Evolutionary conservation across 2,888 invertebrate genomes (phyloP), one percentile per base, ranked within the genome.

Genomic region (Orgyia antiqua): DNA sequence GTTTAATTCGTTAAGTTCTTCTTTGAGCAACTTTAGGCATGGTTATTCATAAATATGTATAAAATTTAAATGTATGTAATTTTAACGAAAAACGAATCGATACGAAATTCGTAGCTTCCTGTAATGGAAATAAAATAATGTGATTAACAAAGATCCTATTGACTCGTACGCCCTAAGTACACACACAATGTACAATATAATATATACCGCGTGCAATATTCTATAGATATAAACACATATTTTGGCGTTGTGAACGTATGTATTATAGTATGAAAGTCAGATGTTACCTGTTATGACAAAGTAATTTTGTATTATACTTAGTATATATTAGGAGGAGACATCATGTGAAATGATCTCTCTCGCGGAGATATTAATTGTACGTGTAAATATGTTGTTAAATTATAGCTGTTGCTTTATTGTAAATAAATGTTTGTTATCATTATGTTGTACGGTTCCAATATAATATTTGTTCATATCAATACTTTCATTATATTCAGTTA

Each of bases 271-370:
- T 80, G 76, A 70, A 84, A 84, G 84, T 86, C 84, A 83, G 77
- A 84, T 86, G 86, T 86, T 86, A 86, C 86, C 86, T 84, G 84
- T 86, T 84, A 82, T 82, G 80, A 80, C 78, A 80, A 84, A 83
- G 72, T 82, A 75, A 79, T 75, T 73, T 15, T 83, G 82, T 83
- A 79, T 74, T 75, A 74, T 80, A 15, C 6, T 15, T 15, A 82
- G 68, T 68, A 71, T 67, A 4, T 4, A 69, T 60, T 59, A 58
- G 56, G 58, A 49, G 38, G 53, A 63, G 58, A 58, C 58, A 65
- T 60, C 60, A 66, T 63, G 62, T 61, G 58, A 61, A 65, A 60
- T 49, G 45, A 43, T 61, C 65, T 71, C 69, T 68, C 66, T 52
- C 51, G 51, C 46, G 50, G 70, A 70, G 68, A 68, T 50, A 51